Evolutionary conservation across 2,888 invertebrate species (phyloP), one percentile per base, ranked within the genome.

Genomic region (Lacanobia wlatinum): DNA sequence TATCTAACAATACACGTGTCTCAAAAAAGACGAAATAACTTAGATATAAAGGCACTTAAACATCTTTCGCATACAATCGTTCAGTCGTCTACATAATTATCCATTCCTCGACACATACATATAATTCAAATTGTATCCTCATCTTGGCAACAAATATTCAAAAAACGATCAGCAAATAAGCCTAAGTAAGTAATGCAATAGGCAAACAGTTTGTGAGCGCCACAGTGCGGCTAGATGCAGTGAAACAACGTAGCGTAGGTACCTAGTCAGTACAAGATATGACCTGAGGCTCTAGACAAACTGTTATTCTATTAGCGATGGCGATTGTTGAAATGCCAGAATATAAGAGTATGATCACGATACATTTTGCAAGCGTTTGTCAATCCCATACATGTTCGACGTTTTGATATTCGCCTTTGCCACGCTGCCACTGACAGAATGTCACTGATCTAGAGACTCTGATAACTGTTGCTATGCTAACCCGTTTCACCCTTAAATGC

Each of bases 131-230:
- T 74, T 64, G 74, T 75, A 71, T 77, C 62, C 75, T 75, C 70
- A 84, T 80, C 67, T 80, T 53, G 60, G 67, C 71, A 78, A 83
- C 83, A 83, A 28, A 83, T 79, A 73, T 78, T 73, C 76, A 76
- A 79, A 84, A 84, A 79, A 81, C 83, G 83, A 85, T 86, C 86
- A 83, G 81, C 74, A 81, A 85, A 85, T 86, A 84, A 79, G 81
- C 76, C 73, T 86, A 83, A 83, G 83, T 86, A 83, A 83, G 83
- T 84, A 84, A 84, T 84, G 75, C 75, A 79, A 79, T 76, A 79
- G 74, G 79, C 81, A 28, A 82, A 84, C 85, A 71, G 72, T 84
- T 84, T 82, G 75, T 58, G 62, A 70, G 61, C 0, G 52, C 52
- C 75, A 76, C 72, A 81, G 83, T 55, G 21, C 9, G 65, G 43